These are phyloP conservation scores for Macrocentrus cingulum DNA, from an alignment of 1,140 invertebrate genomes.

Conservation along the genomic window DNA sequence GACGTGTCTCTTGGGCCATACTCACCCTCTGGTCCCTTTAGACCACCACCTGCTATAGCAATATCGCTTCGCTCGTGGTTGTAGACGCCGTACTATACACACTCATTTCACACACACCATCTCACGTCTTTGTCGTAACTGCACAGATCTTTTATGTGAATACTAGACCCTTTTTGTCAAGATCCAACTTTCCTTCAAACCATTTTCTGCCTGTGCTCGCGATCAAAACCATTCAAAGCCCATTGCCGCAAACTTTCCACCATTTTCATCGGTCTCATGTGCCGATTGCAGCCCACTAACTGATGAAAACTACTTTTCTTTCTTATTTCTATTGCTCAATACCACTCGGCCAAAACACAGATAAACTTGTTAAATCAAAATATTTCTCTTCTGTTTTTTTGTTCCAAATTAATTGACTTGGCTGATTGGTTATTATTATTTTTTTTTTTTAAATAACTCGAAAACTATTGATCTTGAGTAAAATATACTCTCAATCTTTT, in stretches of 20 bases:
- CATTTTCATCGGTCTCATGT: neutral
- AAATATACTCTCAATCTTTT: too few relatives aligned
- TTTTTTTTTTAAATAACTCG: too few relatives aligned
- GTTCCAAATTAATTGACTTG: too few relatives aligned
- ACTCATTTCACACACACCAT: constrained; percentile 3
- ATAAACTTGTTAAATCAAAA: too few relatives aligned
- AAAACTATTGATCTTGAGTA: too few relatives aligned
- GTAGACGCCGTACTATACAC: neutral
- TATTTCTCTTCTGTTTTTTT: too few relatives aligned
- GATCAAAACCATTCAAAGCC: neutral
- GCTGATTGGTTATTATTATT: too few relatives aligned
- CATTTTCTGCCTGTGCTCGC: neutral
- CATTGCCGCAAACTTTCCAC: neutral
- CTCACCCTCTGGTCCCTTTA: neutral
- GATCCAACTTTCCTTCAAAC: neutral
- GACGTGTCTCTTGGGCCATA: neutral
- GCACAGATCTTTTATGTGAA: neutral
- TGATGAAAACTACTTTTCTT: too few relatives aligned
- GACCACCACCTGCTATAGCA: neutral
- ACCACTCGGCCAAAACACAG: too few relatives aligned
- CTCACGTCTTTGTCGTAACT: neutral
- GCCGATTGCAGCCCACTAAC: too few relatives aligned
- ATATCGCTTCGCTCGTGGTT: neutral
- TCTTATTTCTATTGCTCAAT: too few relatives aligned
- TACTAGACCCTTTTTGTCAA: neutral